phyloP scores from a whole-genome alignment of 2,797 vertebrate genomes.

The Heliangelus exortis region DNA sequence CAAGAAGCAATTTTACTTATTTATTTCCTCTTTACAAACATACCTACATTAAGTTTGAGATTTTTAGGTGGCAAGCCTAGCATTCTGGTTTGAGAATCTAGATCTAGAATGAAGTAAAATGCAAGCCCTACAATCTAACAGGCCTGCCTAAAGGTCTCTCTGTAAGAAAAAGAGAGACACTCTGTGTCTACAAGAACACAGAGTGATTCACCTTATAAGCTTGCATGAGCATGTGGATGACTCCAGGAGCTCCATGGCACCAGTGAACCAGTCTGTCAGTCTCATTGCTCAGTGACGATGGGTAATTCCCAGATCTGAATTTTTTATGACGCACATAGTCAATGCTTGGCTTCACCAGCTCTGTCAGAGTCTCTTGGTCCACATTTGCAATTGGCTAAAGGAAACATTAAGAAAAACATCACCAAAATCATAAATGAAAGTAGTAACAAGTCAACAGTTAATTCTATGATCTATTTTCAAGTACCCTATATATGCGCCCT shows the following conservation, averaged over 20 bases:
- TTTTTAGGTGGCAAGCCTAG: background rate
- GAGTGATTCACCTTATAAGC: constrained; percentile 86
- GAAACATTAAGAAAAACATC: background rate
- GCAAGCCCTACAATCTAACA: background rate
- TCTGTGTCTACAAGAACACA: rapidly evolving
- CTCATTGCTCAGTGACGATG: constrained; percentile 95
- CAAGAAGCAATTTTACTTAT: background rate
- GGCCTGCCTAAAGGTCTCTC: background rate
- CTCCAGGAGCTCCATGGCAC: constrained; percentile 94
- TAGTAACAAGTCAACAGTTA: background rate
- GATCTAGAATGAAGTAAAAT: background rate
- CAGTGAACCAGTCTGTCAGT: constrained; percentile 95
- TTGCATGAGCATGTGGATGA: constrained; percentile 91
- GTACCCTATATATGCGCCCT: background rate
- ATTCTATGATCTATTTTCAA: background rate
- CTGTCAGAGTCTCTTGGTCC: constrained; percentile 83
- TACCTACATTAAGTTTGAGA: background rate
- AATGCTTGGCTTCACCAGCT: constrained; percentile 91
- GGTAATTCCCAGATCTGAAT: constrained; percentile 96
- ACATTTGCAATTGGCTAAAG: constrained; percentile 87
- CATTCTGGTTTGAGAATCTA: background rate
- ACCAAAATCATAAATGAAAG: background rate
- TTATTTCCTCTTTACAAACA: background rate
- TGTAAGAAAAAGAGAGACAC: background rate
- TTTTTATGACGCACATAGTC: constrained; percentile 95